These are phyloP conservation scores for Morpho achilles DNA, from an alignment of 2,888 invertebrate species.

Conservation along the genomic window DNA sequence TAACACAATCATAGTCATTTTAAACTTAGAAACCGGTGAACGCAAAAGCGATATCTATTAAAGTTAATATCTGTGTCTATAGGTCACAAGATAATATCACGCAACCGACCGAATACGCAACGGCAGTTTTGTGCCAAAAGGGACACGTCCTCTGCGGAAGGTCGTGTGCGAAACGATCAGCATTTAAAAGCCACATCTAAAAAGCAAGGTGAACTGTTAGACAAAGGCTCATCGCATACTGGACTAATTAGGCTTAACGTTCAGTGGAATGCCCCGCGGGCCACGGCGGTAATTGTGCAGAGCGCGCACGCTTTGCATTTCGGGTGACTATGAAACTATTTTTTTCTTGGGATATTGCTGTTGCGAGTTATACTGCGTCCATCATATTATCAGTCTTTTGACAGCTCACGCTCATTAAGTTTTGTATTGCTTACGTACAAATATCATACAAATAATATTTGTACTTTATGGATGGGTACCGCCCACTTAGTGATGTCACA, in stretches of 20 bases:
- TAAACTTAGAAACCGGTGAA: slow-evolving; percentile 2
- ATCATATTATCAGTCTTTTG: too few species aligned
- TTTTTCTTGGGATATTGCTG: slow-evolving; percentile 1
- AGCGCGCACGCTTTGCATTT: slow-evolving; percentile 35
- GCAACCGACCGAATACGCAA: slow-evolving; percentile 34
- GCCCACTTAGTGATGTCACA: too few species aligned
- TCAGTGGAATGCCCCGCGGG: slow-evolving; percentile 64
- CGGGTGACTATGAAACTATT: slow-evolving; percentile 20
- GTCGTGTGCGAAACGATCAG: slow-evolving; percentile 42
- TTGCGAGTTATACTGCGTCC: too few species aligned
- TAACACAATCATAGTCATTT: too few species aligned
- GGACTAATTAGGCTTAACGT: slow-evolving; percentile 63
- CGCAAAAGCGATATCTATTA: slow-evolving; percentile 18
- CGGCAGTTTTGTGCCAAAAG: slow-evolving; percentile 42
- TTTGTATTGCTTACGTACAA: too few species aligned
- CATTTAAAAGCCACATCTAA: slow-evolving; percentile 46
- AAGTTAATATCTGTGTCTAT: slow-evolving; percentile 31
- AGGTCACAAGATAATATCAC: slow-evolving; percentile 32
- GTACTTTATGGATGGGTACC: too few species aligned
- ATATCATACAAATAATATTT: too few species aligned
- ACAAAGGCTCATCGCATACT: slow-evolving; percentile 69
- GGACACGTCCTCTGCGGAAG: slow-evolving; percentile 54
- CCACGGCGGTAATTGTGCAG: slow-evolving; percentile 57
- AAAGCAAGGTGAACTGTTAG: slow-evolving; percentile 72
- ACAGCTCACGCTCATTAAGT: too few species aligned